A percentile compares a stretch with the other conserved stretches of the same genome.
These are phyloP conservation scores for Callipepla californica DNA, from an alignment of 2,113 vertebrate species.

Conservation along the genomic window DNA sequence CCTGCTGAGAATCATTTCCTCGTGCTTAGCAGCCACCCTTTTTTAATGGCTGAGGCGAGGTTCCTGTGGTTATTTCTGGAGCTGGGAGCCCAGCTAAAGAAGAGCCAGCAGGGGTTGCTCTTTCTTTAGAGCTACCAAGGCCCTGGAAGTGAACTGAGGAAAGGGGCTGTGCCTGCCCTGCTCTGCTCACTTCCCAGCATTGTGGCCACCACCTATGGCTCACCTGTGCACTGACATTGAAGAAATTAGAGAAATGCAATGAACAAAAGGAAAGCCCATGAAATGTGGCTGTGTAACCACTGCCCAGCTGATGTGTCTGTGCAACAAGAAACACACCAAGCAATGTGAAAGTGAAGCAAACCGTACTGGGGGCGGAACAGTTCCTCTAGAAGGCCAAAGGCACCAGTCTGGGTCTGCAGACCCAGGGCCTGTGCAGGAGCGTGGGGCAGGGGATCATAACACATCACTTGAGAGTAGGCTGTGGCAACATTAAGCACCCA, in stretches of 20 bases:
- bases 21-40: slow-evolving; percentile 9
- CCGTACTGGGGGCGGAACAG: slow-evolving; percentile 9
- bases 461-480: slow-evolving; percentile 30
- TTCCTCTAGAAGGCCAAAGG: slow-evolving; percentile 58
- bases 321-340: slow-evolving; percentile 21
- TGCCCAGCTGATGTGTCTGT: neutral
- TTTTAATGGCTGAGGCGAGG: neutral
- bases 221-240: neutral
- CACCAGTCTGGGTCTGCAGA: neutral
- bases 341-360: neutral
- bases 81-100: neutral
- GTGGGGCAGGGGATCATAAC: slow-evolving; percentile 48
- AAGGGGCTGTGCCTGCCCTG: neutral
- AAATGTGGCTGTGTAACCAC: neutral
- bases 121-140: neutral
- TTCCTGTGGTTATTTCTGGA: rapidly evolving
- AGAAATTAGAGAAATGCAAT: neutral
- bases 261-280: slow-evolving; percentile 17
- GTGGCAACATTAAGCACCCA: slow-evolving; percentile 21
- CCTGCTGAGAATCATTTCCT: slow-evolving; percentile 59
- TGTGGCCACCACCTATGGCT: neutral
- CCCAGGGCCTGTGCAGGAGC: slow-evolving; percentile 30
- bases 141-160: rapidly evolving
- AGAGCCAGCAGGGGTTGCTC: neutral
- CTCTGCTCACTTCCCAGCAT: neutral